A percentile compares a stretch with the other conserved stretches of the same genome.
Evolutionary conservation across 2,797 vertebrate species (phyloP).

Genomic region (Enteromius anoplus): DNA sequence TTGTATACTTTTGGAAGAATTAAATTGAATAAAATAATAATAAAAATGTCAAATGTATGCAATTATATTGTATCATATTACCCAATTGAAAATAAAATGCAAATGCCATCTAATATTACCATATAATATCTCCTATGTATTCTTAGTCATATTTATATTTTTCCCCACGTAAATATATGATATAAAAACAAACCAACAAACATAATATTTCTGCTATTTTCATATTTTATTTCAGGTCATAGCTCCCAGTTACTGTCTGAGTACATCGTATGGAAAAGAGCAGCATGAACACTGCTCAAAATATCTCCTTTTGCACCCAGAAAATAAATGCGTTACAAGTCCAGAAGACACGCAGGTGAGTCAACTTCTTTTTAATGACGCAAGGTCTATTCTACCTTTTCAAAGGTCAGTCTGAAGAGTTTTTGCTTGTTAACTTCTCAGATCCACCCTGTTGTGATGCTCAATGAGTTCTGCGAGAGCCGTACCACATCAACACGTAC

Average conservation of each 20-base stretch:
- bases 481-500: constrained; percentile 18
- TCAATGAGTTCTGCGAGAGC: constrained; percentile 13
- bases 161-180: too few relatives aligned
- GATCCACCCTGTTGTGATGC: constrained; percentile 20
- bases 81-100: too few relatives aligned
- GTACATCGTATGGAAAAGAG: not conserved
- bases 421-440: constrained; percentile 15
- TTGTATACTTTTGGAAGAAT: not conserved
- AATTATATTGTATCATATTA: too few relatives aligned
- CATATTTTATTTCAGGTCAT: not conserved
- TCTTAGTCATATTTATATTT: too few relatives aligned
- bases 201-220: too few relatives aligned
- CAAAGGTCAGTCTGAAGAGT: constrained; percentile 10
- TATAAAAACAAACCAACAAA: too few relatives aligned
- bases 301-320: not conserved
- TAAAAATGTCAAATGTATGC: too few relatives aligned
- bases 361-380: not conserved
- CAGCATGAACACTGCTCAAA: not conserved
- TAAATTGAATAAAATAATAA: too few relatives aligned
- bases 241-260: not conserved
- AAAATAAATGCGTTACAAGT: not conserved
- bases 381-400: not conserved
- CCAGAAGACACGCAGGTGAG: not conserved
- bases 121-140: too few relatives aligned
- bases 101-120: too few relatives aligned